Evolutionary conservation across 2,888 invertebrate genomes (phyloP), one percentile per base, ranked within the genome.

Genomic region (Lottia gigantea): DNA sequence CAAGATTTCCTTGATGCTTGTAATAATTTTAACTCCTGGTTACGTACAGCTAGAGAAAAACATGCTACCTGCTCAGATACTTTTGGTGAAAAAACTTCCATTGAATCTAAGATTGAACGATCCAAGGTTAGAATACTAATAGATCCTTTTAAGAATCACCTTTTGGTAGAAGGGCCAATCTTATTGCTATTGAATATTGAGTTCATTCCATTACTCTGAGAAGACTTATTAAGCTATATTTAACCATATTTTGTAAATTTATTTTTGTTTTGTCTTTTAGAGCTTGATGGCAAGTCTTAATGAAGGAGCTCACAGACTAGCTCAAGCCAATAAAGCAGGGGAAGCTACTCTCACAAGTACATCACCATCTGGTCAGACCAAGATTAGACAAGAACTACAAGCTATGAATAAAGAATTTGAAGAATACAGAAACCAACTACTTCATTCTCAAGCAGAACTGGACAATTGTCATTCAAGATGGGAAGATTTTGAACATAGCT

Each of bases 1-100:
- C 95, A 97, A 89, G 94, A 94, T 0, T 95, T 97, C 84, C 94
- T 96, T 63, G 96, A 97, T 89, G 93, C 95, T 76, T 95, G 95
- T 76, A 94, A 95, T 87, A 95, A 96, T 81, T 96, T 97, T 87
- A 93, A 94, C 79, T 94, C 95, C 83, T 98, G 97, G 98, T 92
- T 97, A 71, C 92, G 96, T 78, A 92, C 93, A 74, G 94, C 95
- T n/a, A 95, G 95, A 83, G 98, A 97, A 88, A 92, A 93, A 71
- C 90, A 97, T 70, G 94, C 95, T 74, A 96, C 96, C 87, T 96
- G 96, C 85, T 95, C 96, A 3, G 95, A 96, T 86, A 93, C 95
- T 0, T 95, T 95, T 84, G 96, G 96, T 3, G 96, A 96, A 85
- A 93, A 94, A 79, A 92, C 93, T 11, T 81, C 85, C 55, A 85